Conservation (phyloP, 2,797 vertebrate species). For the Carduelis carduelis region DNA sequence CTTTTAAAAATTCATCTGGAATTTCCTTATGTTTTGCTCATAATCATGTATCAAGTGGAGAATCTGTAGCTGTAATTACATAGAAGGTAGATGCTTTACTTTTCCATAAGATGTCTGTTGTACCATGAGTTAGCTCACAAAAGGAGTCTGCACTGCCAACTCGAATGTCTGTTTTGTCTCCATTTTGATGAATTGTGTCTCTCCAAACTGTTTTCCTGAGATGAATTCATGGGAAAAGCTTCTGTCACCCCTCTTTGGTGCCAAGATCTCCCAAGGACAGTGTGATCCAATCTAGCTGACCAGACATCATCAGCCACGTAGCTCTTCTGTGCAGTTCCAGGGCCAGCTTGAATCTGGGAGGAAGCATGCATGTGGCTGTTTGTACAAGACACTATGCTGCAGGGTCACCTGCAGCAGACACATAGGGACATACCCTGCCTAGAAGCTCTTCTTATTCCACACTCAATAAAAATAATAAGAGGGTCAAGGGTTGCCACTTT, state of each 20-base stretch:
- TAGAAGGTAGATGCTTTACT: not conserved
- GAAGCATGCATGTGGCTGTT: not conserved
- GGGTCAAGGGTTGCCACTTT: not conserved
- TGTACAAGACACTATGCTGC: not conserved
- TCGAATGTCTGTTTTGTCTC: accelerated
- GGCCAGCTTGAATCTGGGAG: not conserved
- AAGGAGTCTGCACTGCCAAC: not conserved
- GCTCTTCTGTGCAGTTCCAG: not conserved
- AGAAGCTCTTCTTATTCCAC: not conserved
- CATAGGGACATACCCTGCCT: accelerated
- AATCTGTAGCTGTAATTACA: not conserved
- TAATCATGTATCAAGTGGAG: not conserved
- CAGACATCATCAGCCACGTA: accelerated
- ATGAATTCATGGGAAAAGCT: not conserved
- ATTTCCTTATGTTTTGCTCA: not conserved
- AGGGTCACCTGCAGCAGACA: not conserved
- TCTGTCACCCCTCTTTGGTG: not conserved
- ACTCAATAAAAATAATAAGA: not conserved
- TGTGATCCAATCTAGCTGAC: not conserved
- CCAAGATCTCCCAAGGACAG: not conserved
- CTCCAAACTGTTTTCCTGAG: not conserved
- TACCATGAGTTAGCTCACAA: not conserved
- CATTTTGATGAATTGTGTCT: not conserved
- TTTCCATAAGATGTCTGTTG: not conserved
- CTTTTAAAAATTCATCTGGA: not conserved